Evolutionary conservation across 2,797 vertebrate species (phyloP).

Genomic region (Sebastes itinus): DNA sequence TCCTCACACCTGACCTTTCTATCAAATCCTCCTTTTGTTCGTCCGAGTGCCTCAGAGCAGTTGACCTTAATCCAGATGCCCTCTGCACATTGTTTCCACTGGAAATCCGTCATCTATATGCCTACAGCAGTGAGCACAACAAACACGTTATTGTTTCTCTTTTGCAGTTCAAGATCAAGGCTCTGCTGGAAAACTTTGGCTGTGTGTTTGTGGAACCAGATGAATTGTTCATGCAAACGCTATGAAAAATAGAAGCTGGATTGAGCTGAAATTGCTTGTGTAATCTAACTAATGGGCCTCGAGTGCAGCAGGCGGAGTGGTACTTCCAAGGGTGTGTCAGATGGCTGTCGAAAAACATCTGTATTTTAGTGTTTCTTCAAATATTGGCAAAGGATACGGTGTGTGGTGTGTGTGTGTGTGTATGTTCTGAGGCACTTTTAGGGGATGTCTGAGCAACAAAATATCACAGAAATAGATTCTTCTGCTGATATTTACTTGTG

Average conservation of each 20-base stretch:
- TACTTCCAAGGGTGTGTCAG: conserved; percentile 47
- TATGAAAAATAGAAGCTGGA: conserved; percentile 32
- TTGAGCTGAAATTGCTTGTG: conserved; percentile 16
- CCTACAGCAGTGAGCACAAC: conserved; percentile 47
- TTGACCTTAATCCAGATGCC: conserved; percentile 48
- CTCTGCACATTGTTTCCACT: conserved; percentile 61
- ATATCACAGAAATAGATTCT: not conserved
- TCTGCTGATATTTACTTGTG: not conserved
- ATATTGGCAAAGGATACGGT: conserved; percentile 10
- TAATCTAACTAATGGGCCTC: conserved; percentile 21
- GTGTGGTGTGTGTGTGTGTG: not conserved
- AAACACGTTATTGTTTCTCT: conserved; percentile 54
- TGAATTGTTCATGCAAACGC: conserved; percentile 9
- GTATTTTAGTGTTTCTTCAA: conserved; percentile 33
- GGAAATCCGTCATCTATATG: conserved; percentile 37
- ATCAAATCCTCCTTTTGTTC: conserved; percentile 53
- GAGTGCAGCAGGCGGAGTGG: conserved; percentile 7
- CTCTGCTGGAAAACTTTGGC: conserved; percentile 7
- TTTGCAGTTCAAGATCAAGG: conserved; percentile 25
- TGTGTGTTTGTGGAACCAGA: conserved; percentile 2
- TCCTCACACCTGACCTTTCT: conserved; percentile 44
- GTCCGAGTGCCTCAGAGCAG: conserved; percentile 16
- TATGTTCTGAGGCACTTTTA: conserved; percentile 1
- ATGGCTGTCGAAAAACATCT: conserved; percentile 54
- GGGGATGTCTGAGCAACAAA: not conserved